phyloP scores from a whole-genome alignment of 2,797 vertebrate genomes.

The Sylvia borin region DNA sequence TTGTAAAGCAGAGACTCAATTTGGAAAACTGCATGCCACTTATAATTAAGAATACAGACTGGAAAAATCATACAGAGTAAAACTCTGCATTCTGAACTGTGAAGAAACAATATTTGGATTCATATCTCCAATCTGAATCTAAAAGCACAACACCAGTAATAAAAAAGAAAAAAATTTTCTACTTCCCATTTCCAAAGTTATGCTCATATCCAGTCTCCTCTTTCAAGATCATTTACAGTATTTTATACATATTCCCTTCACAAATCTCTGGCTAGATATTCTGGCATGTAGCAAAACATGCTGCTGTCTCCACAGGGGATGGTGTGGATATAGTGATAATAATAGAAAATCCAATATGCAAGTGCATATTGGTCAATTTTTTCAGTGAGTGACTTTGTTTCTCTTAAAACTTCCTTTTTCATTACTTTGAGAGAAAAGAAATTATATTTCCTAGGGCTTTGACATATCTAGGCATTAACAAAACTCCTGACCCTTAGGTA shows the following conservation, averaged over 20 bases:
- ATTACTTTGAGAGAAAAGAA: not conserved
- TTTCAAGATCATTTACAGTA: not conserved
- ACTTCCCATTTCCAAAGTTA: not conserved
- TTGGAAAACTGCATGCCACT: not conserved
- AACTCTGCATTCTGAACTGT: not conserved
- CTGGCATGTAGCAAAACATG: not conserved
- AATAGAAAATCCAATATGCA: not conserved
- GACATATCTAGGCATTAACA: not conserved
- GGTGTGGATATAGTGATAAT: not conserved
- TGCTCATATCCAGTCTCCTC: not conserved
- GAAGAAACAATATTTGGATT: not conserved
- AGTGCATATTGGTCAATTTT: not conserved
- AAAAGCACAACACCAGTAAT: not conserved
- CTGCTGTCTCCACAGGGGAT: not conserved
- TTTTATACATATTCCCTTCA: not conserved
- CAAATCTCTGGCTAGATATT: not conserved
- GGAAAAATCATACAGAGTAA: not conserved
- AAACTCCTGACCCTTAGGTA: not conserved
- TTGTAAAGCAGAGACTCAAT: slow-evolving; percentile 21
- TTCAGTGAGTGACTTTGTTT: not conserved
- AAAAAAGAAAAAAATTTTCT: not conserved
- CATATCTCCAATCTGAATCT: not conserved
- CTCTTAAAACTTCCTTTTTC: not conserved
- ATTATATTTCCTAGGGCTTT: not conserved
- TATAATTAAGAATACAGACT: not conserved